A percentile compares a stretch with the other conserved stretches of the same genome.
Conservation (phyloP, 2,113 vertebrate genomes). For the Rhinoderma darwinii region DNA sequence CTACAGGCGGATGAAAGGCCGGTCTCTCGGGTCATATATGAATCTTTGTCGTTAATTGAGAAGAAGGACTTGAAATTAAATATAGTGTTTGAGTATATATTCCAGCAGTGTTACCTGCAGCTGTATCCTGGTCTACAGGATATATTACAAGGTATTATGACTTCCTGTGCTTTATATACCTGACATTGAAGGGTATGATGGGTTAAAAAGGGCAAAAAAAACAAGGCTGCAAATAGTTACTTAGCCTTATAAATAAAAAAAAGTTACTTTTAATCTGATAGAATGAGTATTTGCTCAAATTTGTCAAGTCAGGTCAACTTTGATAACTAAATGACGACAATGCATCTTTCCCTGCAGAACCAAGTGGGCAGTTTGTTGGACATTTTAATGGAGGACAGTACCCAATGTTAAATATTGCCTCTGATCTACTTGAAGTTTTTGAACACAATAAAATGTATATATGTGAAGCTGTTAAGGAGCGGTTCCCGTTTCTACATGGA, state of each 20-base stretch:
- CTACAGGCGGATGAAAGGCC: conserved; percentile 33
- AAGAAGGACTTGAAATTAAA: conserved; percentile 42
- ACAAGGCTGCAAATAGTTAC: no score
- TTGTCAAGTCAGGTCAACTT: not conserved
- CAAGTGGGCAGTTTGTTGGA: not conserved
- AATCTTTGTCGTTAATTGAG: conserved; percentile 31
- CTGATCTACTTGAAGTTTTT: not conserved
- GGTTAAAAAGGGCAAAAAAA: no score
- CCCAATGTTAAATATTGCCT: not conserved
- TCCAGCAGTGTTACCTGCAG: conserved; percentile 48
- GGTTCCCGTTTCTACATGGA: conserved; percentile 20
- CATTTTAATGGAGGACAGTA: not conserved
- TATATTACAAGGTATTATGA: not conserved
- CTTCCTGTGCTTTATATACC: not conserved
- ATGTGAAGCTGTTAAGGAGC: conserved; percentile 18
- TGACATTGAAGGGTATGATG: not conserved
- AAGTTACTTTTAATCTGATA: no score
- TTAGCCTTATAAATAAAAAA: no score
- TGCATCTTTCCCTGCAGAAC: not conserved
- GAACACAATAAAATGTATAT: conserved; percentile 13
- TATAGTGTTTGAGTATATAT: conserved; percentile 33
- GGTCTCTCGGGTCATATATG: conserved; percentile 25
- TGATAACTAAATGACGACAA: not conserved
- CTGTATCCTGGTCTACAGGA: conserved; percentile 8
- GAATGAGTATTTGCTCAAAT: no score